Percentiles rank a stretch among this genome's conserved stretches.
Conservation (phyloP, 92 coral and sea anemone species). For the Epizoanthus ramosus region DNA sequence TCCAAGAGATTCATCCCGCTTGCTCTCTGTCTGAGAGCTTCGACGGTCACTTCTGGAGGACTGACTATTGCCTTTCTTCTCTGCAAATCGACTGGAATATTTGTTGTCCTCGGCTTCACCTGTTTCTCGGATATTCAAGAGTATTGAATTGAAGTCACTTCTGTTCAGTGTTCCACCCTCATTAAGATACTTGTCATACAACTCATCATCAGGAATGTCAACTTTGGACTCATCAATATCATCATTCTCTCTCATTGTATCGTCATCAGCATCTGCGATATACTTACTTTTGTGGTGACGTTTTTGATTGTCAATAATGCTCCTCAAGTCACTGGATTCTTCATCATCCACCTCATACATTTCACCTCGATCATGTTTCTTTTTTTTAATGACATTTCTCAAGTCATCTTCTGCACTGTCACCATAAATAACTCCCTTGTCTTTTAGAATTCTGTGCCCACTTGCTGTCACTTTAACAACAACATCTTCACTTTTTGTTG, state of each 20-base stretch:
- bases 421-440: background rate
- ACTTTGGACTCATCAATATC: slow-evolving; percentile 38
- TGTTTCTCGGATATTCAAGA: slow-evolving; percentile 23
- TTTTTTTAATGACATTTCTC: slow-evolving; percentile 30
- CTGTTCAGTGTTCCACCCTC: slow-evolving; percentile 30
- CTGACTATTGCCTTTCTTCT: background rate
- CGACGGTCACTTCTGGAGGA: slow-evolving; percentile 17
- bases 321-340: slow-evolving; percentile 50
- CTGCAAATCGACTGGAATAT: background rate
- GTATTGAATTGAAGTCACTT: slow-evolving; percentile 12
- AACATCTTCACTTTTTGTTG: slow-evolving; percentile 23
- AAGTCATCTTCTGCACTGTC: background rate
- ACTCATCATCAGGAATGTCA: slow-evolving; percentile 59
- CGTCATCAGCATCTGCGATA: slow-evolving; percentile 17
- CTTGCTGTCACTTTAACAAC: slow-evolving; percentile 25
- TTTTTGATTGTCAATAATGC: slow-evolving; percentile 54
- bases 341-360: slow-evolving; percentile 32
- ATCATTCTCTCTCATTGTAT: slow-evolving; percentile 1
- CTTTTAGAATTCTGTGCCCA: slow-evolving; percentile 34
- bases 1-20: slow-evolving; percentile 14
- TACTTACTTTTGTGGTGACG: slow-evolving; percentile 27
- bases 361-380: slow-evolving; percentile 30
- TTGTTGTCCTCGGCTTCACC: slow-evolving; percentile 39
- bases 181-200: slow-evolving; percentile 11
- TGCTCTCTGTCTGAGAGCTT: background rate